These are phyloP conservation scores for Diarsia dahlii DNA, from an alignment of 2,888 invertebrate species.

Conservation along the genomic window DNA sequence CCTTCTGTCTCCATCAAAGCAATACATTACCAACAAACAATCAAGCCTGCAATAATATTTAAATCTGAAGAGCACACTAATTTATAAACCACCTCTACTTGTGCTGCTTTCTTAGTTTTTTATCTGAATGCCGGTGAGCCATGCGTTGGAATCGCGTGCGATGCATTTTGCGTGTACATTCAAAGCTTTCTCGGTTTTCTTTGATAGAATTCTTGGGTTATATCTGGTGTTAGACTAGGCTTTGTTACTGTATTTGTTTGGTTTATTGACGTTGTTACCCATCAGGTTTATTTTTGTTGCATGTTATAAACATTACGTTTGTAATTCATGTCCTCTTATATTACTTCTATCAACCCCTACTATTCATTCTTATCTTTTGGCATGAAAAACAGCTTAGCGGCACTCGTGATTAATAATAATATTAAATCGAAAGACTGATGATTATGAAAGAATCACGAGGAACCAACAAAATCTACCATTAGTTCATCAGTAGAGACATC, in stretches of 20 bases:
- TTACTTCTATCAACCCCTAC: background rate
- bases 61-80: constrained; percentile 48
- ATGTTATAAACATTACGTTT: background rate
- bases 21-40: constrained; percentile 48
- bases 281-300: background rate
- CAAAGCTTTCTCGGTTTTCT: constrained; percentile 68
- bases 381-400: background rate
- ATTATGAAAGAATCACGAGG: too few species aligned
- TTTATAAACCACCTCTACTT: constrained; percentile 64
- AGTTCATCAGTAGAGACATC: background rate
- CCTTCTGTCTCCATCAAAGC: background rate
- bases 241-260: constrained; percentile 29
- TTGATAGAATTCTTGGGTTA: constrained; percentile 62
- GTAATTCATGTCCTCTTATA: background rate
- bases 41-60: constrained; percentile 41
- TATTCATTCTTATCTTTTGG: background rate
- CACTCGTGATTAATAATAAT: too few species aligned
- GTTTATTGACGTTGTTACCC: background rate
- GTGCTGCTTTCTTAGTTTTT: constrained; percentile 71
- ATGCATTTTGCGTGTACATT: constrained; percentile 65
- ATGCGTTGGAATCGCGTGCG: constrained; percentile 67
- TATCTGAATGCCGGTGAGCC: constrained; percentile 63
- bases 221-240: constrained; percentile 47
- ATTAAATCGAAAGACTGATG: too few species aligned
- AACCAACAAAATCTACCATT: background rate